Evolutionary conservation across 2,888 invertebrate genomes (phyloP).

Genomic region (Trisateles emortualis): DNA sequence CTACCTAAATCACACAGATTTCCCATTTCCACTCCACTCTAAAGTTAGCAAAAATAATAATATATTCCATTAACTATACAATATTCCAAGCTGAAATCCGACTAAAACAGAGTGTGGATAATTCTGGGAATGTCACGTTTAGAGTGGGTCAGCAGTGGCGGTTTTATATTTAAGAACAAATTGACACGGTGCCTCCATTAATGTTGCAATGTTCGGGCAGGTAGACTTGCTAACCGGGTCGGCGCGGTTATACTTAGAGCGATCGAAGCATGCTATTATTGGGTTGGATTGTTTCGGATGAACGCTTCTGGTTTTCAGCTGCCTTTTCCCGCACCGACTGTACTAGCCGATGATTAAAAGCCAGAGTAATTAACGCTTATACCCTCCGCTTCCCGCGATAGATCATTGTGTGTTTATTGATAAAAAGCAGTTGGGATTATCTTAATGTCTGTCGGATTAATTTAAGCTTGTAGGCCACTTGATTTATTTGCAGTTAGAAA

Average conservation of each 20-base stretch:
- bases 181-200: constrained; percentile 77
- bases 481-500: constrained; percentile 39
- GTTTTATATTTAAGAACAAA: constrained; percentile 80
- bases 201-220: constrained; percentile 73
- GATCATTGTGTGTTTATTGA: constrained; percentile 45
- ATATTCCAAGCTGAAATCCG: constrained; percentile 36
- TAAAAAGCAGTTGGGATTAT: constrained; percentile 43
- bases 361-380: constrained; percentile 56
- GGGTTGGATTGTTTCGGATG: constrained; percentile 72
- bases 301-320: constrained; percentile 68
- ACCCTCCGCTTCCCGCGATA: constrained; percentile 43
- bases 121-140: constrained; percentile 68
- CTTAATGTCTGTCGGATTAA: constrained; percentile 40
- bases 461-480: constrained; percentile 35
- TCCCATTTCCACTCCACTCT: constrained; percentile 30
- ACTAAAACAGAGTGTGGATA: constrained; percentile 59
- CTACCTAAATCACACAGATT: constrained; percentile 18
- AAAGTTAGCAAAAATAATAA: constrained; percentile 43
- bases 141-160: constrained; percentile 72
- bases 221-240: constrained; percentile 72
- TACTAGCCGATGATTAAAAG: constrained; percentile 39
- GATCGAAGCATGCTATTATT: constrained; percentile 82
- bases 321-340: constrained; percentile 45
- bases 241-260: constrained; percentile 77
- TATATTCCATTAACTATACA: constrained; percentile 48